Conservation (phyloP, 2,797 vertebrate species). For the Hozukius guyotensis region DNA sequence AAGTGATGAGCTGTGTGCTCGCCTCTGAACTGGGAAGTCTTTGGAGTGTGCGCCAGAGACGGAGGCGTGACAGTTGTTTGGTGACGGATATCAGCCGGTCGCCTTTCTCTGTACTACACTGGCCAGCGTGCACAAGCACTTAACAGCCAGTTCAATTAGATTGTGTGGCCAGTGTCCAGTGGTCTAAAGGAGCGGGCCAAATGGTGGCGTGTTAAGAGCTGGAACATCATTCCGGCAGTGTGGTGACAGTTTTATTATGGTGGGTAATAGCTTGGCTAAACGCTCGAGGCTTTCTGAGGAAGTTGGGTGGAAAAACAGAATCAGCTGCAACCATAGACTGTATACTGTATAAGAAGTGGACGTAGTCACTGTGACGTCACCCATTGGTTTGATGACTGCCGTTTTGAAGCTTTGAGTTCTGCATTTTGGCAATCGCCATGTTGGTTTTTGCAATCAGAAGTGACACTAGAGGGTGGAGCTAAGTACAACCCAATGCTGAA, state of each 20-base stretch:
- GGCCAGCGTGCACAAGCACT: neutral
- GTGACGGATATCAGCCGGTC: constrained; percentile 28
- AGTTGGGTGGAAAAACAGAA: neutral
- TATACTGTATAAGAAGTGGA: neutral
- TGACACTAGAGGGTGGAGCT: too few species aligned
- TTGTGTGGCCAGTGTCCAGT: constrained; percentile 39
- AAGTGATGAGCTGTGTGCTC: constrained; percentile 27
- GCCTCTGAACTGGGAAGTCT: constrained; percentile 28
- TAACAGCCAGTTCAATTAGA: constrained; percentile 46
- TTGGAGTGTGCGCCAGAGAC: neutral
- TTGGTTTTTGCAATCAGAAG: too few species aligned
- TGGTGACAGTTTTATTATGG: constrained; percentile 54
- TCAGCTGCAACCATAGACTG: neutral
- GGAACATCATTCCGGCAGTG: constrained; percentile 45
- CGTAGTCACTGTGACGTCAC: neutral
- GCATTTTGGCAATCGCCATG: too few species aligned
- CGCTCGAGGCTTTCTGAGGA: constrained; percentile 14
- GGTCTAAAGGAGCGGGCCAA: constrained; percentile 20
- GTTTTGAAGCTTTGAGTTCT: too few species aligned
- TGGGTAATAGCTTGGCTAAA: constrained; percentile 46
- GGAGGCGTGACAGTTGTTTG: constrained; percentile 15
- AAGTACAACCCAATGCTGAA: too few species aligned
- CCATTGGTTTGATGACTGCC: neutral
- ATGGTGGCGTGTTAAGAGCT: constrained; percentile 23
- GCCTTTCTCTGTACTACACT: neutral